A percentile compares a stretch with the other conserved stretches of the same genome.
Conservation (phyloP, 2,797 vertebrate genomes). For the Cirrhinus mrigala region DNA sequence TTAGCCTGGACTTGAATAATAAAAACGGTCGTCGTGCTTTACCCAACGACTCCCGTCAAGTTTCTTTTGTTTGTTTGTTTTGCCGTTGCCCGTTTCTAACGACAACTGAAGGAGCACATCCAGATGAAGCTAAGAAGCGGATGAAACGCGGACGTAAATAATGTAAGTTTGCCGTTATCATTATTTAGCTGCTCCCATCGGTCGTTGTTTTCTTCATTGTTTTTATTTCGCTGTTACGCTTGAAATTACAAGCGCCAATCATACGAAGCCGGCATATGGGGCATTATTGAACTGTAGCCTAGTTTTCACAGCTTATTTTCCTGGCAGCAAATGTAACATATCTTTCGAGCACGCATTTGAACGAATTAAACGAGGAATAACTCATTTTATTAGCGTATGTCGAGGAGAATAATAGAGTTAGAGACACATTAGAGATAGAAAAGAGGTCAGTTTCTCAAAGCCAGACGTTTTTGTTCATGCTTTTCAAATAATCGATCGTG, state of each 20-base stretch:
- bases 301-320: conserved; percentile 28
- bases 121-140: conserved; percentile 27
- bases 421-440: conserved; percentile 19
- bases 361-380: conserved; percentile 24
- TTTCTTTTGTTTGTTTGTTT: conserved; percentile 43
- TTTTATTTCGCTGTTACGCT: conserved; percentile 16
- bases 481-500: conserved; percentile 45
- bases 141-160: not conserved
- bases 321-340: conserved; percentile 25
- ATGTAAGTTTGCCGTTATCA: conserved; percentile 32
- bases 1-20: conserved; percentile 49
- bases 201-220: not conserved
- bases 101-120: conserved; percentile 32
- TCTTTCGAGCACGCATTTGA: conserved; percentile 8
- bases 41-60: conserved; percentile 19
- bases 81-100: conserved; percentile 9
- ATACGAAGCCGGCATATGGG: conserved; percentile 10
- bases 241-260: not conserved
- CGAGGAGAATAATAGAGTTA: not conserved
- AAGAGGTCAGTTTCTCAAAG: conserved; percentile 37
- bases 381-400: not conserved
- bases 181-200: not conserved
- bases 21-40: conserved; percentile 5
- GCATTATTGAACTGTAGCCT: conserved; percentile 29
- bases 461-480: conserved; percentile 37